phyloP scores from a whole-genome alignment of 2,797 vertebrate species.

The Pogoniulus pusillus region DNA sequence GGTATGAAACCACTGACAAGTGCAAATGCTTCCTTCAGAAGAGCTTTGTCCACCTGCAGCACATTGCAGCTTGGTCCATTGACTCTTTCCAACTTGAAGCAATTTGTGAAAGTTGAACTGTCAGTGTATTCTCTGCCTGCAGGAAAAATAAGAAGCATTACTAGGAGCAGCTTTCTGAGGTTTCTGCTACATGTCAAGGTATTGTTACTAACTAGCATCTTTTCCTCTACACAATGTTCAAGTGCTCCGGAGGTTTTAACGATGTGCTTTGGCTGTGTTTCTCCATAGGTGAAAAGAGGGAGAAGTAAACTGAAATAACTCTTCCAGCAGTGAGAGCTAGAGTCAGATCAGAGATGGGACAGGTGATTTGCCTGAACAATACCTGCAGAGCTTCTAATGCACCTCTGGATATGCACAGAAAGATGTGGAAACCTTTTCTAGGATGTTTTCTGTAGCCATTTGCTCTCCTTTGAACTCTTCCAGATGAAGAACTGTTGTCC shows the following conservation, averaged over 20 bases:
- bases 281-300: background rate
- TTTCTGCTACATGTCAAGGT: background rate
- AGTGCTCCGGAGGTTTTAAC: slow-evolving; percentile 9
- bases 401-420: background rate
- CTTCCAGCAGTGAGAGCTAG: background rate
- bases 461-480: background rate
- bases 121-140: background rate
- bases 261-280: background rate
- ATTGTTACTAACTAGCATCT: background rate
- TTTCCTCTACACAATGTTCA: background rate
- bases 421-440: background rate
- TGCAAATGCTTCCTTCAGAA: background rate
- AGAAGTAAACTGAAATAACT: slow-evolving; percentile 16
- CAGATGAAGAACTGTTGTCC: background rate
- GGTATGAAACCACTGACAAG: slow-evolving; percentile 14
- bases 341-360: background rate
- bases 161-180: background rate
- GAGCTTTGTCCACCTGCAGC: background rate
- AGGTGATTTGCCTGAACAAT: background rate
- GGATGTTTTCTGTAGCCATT: background rate
- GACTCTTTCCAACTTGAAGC: background rate
- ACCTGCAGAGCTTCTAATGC: background rate
- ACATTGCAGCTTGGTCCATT: background rate
- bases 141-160: background rate
- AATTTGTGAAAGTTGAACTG: background rate